Base-by-base conservation (phyloP, 2,888 invertebrate genomes). In the Ferdinandea cuprea region DNA sequence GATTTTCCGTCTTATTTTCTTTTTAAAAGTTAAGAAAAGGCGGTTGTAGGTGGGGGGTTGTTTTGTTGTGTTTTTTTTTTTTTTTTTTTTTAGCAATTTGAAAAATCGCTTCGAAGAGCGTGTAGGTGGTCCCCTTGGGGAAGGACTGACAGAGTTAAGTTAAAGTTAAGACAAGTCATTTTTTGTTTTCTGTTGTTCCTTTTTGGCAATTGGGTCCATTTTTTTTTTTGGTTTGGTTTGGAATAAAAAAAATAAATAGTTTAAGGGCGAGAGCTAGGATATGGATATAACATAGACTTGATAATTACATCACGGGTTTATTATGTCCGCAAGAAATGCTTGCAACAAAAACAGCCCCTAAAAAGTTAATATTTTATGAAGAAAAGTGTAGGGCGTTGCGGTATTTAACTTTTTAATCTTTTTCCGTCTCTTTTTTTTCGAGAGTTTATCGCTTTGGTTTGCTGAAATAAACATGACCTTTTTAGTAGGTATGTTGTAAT, bases 221-320 rank as follows among this genome's bases (percentile, higher is more conserved):
- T 46, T 46, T 32, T 25, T 32, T n/a, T n/a, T n/a, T n/a, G n/a
- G n/a, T n/a, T n/a, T n/a, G n/a, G n/a, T n/a, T n/a, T n/a, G n/a
- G n/a, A n/a, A n/a, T n/a, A n/a, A n/a, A n/a, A n/a, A 9, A 25
- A 7, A n/a, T 28, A 13, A 2, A 25, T 44, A 56, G 58, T 61
- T 72, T 28, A 15, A 52, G 19, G 13, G n/a, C n/a, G 15, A 30
- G 56, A 46, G 42, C 15, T 17, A 30, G 9, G 32, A 63, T 35
- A 69, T 32, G 48, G 48, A 48, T 77, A 2, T 7, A 40, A n/a
- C 69, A 42, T 69, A 25, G 76, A 58, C 35, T 44, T 77, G 63
- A 71, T 77, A 71, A 77, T 71, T 77, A 77, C 19, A 56, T 56
- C 58, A 42, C 32, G 63, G 63, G 40, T 71, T 77, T 63, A 71